Evolutionary conservation across 2,888 invertebrate genomes (phyloP).

Genomic region (Papilio demoleus): DNA sequence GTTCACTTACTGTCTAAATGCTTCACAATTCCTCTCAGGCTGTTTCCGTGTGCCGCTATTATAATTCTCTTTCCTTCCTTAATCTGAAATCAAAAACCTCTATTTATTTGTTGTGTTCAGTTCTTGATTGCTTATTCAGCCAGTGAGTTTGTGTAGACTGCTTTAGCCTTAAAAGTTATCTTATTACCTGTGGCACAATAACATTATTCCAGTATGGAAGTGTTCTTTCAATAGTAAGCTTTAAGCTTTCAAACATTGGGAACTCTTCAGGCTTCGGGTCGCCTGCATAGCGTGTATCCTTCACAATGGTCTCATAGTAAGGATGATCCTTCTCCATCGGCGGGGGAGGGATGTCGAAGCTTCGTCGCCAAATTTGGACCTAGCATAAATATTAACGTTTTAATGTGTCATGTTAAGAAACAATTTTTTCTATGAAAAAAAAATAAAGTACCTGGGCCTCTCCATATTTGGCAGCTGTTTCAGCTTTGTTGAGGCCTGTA

Average conservation of each 20-base stretch:
- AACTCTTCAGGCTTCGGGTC: conserved; percentile 90
- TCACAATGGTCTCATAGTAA: conserved; percentile 89
- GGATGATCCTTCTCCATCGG: conserved; percentile 90
- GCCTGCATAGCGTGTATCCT: conserved; percentile 88
- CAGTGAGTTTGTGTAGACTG: neutral
- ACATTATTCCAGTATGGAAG: conserved; percentile 94
- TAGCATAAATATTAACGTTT: conserved; percentile 48
- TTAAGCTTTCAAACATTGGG: conserved; percentile 92
- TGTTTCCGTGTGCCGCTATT: conserved; percentile 94
- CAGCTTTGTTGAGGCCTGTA: conserved; percentile 92
- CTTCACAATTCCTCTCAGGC: conserved; percentile 92
- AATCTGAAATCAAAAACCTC: conserved; percentile 80
- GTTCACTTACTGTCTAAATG: conserved; percentile 89
- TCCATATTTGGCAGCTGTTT: conserved; percentile 93
- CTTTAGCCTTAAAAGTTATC: too few species aligned
- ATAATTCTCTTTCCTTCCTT: conserved; percentile 91
- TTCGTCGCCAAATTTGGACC: conserved; percentile 94
- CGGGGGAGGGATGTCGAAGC: conserved; percentile 92
- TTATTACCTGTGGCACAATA: conserved; percentile 89
- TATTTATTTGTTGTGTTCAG: neutral
- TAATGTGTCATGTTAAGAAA: neutral
- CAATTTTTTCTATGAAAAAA: conserved; percentile 1
- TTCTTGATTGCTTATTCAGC: neutral
- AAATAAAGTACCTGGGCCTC: conserved; percentile 86
- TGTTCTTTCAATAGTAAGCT: conserved; percentile 91